phyloP scores from a whole-genome alignment of 2,888 invertebrate genomes.

The Parnassius glacialis region DNA sequence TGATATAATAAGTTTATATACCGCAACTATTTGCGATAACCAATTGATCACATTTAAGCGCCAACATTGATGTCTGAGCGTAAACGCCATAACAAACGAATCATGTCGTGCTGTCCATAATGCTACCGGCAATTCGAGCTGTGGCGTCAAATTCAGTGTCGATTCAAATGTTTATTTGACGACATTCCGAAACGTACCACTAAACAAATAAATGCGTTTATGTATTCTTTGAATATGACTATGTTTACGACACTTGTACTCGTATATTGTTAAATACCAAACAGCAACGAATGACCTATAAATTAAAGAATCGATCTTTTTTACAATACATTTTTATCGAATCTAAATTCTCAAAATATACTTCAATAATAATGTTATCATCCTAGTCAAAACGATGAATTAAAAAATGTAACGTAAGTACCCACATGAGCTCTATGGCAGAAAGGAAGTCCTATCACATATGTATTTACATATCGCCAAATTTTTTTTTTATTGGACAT shows the following conservation, averaged over 20 bases:
- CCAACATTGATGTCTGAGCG: constrained; percentile 22
- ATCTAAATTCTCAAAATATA: too few species aligned
- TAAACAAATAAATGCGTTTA: constrained; percentile 7
- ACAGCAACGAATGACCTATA: not conserved
- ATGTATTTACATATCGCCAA: too few species aligned
- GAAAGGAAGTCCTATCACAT: too few species aligned
- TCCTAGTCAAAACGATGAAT: too few species aligned
- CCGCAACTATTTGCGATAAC: too few species aligned
- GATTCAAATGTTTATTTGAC: constrained; percentile 25
- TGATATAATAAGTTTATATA: too few species aligned
- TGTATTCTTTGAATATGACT: constrained; percentile 12
- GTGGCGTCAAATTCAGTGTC: constrained; percentile 24
- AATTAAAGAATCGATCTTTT: too few species aligned
- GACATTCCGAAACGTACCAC: constrained; percentile 22
- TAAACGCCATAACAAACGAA: constrained; percentile 26
- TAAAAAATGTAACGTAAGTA: too few species aligned
- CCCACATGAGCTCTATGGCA: too few species aligned
- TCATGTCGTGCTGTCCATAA: constrained; percentile 21
- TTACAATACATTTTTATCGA: too few species aligned
- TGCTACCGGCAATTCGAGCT: constrained; percentile 23
- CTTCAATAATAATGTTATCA: too few species aligned
- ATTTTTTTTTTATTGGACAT: too few species aligned
- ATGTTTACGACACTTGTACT: constrained; percentile 2
- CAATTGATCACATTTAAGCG: constrained; percentile 22
- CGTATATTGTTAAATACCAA: not conserved